Evolutionary conservation across 92 coral and sea anemone genomes (phyloP).

Genomic region (Epizoanthus scotinus): DNA sequence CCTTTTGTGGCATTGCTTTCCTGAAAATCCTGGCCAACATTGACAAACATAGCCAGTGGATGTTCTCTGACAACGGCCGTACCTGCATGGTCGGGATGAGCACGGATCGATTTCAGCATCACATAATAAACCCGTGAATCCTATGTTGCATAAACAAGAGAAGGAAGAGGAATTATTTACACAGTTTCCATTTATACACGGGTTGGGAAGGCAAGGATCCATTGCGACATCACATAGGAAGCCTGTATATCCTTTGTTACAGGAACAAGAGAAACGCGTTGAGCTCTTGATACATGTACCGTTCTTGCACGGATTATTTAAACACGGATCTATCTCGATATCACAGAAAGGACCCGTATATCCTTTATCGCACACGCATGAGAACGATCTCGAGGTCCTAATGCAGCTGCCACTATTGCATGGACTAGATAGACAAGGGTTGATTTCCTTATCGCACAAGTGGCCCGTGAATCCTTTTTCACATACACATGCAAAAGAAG

Average conservation of each 20-base stretch:
- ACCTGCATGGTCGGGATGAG: slow-evolving; percentile 52
- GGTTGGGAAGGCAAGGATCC: slow-evolving; percentile 53
- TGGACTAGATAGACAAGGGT: slow-evolving; percentile 60
- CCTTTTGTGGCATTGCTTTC: slow-evolving; percentile 48
- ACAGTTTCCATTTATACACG: slow-evolving; percentile 46
- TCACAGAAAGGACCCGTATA: slow-evolving; percentile 55
- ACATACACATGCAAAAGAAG: slow-evolving; percentile 62
- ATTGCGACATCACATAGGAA: slow-evolving; percentile 31
- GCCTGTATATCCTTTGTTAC: slow-evolving; percentile 70
- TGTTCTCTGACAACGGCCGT: slow-evolving; percentile 64
- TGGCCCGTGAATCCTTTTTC: slow-evolving; percentile 53
- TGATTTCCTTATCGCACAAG: slow-evolving; percentile 39
- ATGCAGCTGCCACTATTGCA: slow-evolving; percentile 82
- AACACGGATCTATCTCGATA: slow-evolving; percentile 46
- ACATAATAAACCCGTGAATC: slow-evolving; percentile 58
- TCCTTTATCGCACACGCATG: slow-evolving; percentile 56
- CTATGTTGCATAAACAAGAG: slow-evolving; percentile 32
- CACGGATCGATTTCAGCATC: slow-evolving; percentile 57
- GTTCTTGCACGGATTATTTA: slow-evolving; percentile 55
- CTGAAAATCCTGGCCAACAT: slow-evolving; percentile 73
- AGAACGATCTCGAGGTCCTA: slow-evolving; percentile 4
- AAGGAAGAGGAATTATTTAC: slow-evolving; percentile 2
- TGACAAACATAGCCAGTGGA: slow-evolving; percentile 40
- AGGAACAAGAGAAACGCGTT: slow-evolving; percentile 62
- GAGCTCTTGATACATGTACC: slow-evolving; percentile 47